Percentiles rank a stretch among this genome's conserved stretches.
Evolutionary conservation across 2,797 vertebrate species (phyloP).

Genomic region (Hirundo rustica): DNA sequence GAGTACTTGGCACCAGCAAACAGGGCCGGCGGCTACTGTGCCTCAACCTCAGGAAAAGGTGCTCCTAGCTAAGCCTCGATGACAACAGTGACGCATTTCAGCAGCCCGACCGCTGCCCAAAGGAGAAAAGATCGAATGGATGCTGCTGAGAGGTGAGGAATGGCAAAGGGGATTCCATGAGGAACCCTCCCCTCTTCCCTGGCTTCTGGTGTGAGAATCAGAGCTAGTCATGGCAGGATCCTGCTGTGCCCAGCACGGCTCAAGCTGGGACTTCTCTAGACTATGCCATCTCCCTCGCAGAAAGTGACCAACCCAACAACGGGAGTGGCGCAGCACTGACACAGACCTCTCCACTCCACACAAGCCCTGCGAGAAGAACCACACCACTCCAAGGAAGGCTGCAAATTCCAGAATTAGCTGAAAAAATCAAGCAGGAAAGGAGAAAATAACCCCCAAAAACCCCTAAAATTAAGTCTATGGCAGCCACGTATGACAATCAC

Average conservation of each 20-base stretch:
- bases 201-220: background rate
- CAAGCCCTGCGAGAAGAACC: background rate
- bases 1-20: background rate
- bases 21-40: background rate
- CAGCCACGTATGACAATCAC: background rate
- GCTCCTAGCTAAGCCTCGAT: background rate
- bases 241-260: background rate
- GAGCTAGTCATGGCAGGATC: background rate
- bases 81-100: background rate
- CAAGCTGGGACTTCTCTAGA: background rate
- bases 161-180: background rate
- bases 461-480: background rate
- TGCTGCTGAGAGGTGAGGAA: background rate
- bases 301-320: background rate
- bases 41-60: background rate
- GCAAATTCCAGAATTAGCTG: background rate
- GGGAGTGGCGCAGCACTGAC: background rate
- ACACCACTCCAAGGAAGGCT: background rate
- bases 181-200: background rate
- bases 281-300: background rate
- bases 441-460: background rate
- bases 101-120: accelerated
- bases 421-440: background rate
- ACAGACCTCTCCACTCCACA: background rate
- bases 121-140: background rate